These are phyloP conservation scores for Bagarius yarrelli DNA, from an alignment of 2,113 vertebrate species.

Conservation along the genomic window DNA sequence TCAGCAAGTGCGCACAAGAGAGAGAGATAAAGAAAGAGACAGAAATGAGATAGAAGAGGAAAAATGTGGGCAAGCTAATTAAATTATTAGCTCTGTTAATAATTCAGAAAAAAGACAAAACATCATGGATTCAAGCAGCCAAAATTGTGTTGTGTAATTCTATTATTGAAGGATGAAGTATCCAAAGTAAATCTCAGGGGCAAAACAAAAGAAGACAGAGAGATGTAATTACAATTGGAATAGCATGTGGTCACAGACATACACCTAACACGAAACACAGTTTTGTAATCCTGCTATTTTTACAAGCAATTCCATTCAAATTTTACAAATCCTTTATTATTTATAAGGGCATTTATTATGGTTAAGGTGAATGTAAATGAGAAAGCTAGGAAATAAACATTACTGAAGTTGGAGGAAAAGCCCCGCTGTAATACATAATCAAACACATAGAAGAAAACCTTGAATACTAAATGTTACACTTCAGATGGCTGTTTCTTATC, in stretches of 20 bases:
- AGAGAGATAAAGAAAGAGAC: conserved; percentile 4
- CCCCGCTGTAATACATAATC: conserved; percentile 11
- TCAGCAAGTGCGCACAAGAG: too few relatives aligned
- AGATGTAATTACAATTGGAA: conserved; percentile 55
- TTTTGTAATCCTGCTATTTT: conserved; percentile 10
- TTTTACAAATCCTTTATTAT: conserved; percentile 34
- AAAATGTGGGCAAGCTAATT: conserved; percentile 55
- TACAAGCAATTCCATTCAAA: conserved; percentile 9
- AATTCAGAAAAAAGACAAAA: conserved; percentile 60
- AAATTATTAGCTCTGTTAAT: conserved; percentile 56
- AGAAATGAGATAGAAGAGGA: conserved; percentile 32
- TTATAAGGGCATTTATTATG: background rate
- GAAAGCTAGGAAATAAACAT: conserved; percentile 7
- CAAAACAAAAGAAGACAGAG: conserved; percentile 44
- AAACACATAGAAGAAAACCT: background rate
- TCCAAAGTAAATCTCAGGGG: conserved; percentile 49
- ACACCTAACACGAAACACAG: conserved; percentile 11
- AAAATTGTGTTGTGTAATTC: conserved; percentile 47
- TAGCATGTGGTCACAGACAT: conserved; percentile 28
- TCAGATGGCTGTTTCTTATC: background rate
- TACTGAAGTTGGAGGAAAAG: background rate
- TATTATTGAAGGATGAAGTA: conserved; percentile 55
- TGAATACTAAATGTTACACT: background rate
- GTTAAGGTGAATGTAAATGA: conserved; percentile 9
- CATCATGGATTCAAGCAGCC: conserved; percentile 35